Conservation (phyloP, 1,140 invertebrate genomes). For the Apis florea region DNA sequence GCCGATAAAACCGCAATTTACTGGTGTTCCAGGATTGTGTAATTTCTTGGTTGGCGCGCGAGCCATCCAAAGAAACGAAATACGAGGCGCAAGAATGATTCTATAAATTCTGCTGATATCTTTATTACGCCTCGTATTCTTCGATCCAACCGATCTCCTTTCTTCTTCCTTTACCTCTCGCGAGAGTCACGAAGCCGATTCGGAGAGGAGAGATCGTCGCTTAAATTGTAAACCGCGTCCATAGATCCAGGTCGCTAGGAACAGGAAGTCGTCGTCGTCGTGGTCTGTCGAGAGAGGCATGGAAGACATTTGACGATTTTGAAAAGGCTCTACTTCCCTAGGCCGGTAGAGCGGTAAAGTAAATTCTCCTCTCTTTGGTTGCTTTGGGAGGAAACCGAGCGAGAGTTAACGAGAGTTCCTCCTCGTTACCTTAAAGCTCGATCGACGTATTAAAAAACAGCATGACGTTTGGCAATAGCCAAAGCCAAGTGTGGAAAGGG, state of each 20-base stretch:
- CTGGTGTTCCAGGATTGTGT: conserved; percentile 3
- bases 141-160: conserved; percentile 21
- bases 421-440: too few relatives aligned
- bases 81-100: conserved; percentile 31
- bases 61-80: neutral
- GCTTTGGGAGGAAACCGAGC: conserved; percentile 21
- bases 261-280: too few relatives aligned
- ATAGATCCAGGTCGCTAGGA: too few relatives aligned
- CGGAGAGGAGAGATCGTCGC: too few relatives aligned
- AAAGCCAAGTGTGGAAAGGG: too few relatives aligned
- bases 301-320: too few relatives aligned
- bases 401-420: neutral
- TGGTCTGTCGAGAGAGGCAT: too few relatives aligned
- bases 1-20: conserved; percentile 31
- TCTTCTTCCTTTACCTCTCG: neutral
- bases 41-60: conserved; percentile 15
- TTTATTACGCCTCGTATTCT: conserved; percentile 22
- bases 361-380: neutral
- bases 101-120: conserved; percentile 25
- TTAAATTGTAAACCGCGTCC: too few relatives aligned
- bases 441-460: neutral
- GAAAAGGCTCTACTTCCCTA: too few relatives aligned
- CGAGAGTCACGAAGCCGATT: conserved; percentile 12
- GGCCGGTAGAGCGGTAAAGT: too few relatives aligned
- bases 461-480: neutral